Conservation (phyloP, 1,140 invertebrate species). For the Galendromus occidentalis region DNA sequence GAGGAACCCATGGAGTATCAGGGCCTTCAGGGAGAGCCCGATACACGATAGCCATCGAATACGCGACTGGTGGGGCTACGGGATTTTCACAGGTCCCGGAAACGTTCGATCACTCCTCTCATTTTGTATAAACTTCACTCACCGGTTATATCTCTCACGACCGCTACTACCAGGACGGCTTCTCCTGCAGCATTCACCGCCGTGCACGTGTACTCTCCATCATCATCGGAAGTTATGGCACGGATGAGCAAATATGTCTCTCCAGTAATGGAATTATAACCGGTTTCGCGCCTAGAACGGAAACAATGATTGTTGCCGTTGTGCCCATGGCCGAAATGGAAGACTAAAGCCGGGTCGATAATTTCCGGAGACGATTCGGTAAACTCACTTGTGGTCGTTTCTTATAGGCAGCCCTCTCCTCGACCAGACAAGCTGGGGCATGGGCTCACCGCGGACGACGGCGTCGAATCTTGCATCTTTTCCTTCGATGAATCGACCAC, state of each 20-base stretch:
- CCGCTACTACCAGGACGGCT: slow-evolving; percentile 80
- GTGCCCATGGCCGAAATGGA: no score
- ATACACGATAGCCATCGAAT: no score
- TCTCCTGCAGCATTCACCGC: slow-evolving; percentile 79
- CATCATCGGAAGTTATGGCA: slow-evolving; percentile 73
- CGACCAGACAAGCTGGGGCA: slow-evolving; percentile 81
- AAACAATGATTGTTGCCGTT: no score
- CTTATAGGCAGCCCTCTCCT: slow-evolving; percentile 55
- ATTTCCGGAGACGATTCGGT: neutral
- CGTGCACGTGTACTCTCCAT: slow-evolving; percentile 84
- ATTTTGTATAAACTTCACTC: neutral
- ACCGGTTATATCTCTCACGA: slow-evolving; percentile 49
- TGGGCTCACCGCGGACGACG: slow-evolving; percentile 67
- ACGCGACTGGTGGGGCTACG: no score
- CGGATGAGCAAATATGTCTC: slow-evolving; percentile 68
- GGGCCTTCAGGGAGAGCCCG: no score
- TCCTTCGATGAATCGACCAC: slow-evolving; percentile 76
- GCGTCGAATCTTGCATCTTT: slow-evolving; percentile 82
- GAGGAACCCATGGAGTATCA: no score
- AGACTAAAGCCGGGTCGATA: neutral
- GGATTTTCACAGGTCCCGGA: no score
- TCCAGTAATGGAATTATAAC: slow-evolving; percentile 63
- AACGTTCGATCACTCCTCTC: neutral
- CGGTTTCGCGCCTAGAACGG: slow-evolving; percentile 52
- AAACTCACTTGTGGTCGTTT: slow-evolving; percentile 30